Conservation (phyloP, 2,113 vertebrate genomes). For the Hystrix brachyura region DNA sequence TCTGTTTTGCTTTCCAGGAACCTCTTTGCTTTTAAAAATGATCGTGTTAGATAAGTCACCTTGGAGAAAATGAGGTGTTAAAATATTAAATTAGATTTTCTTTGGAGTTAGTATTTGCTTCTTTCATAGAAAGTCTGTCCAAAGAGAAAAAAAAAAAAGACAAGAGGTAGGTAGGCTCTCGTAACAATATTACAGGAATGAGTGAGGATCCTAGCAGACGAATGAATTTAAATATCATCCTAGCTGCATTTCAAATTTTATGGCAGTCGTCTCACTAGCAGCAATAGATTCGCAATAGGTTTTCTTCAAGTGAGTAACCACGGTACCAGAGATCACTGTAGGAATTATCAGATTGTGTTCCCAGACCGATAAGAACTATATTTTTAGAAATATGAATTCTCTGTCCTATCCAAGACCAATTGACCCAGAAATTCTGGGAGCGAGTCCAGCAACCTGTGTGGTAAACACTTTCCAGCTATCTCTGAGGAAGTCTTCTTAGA, state of each 20-base stretch:
- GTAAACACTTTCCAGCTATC: neutral
- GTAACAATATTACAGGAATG: neutral
- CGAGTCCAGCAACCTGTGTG: neutral
- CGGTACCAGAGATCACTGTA: neutral
- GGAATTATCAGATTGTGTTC: neutral
- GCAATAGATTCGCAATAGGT: neutral
- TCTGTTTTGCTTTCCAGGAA: neutral
- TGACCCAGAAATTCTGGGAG: neutral
- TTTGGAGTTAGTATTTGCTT: constrained; percentile 4
- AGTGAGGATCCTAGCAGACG: neutral
- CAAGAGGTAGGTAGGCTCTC: neutral
- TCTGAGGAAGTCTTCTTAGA: neutral
- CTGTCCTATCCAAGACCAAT: neutral
- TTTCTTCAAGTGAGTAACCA: neutral
- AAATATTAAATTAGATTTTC: neutral
- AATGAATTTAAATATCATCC: neutral
- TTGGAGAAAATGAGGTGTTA: neutral
- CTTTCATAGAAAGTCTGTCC: neutral
- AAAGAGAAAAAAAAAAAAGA: neutral
- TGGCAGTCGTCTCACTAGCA: neutral
- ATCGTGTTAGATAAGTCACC: neutral
- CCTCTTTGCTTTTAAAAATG: constrained; percentile 33
- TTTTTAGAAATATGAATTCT: constrained; percentile 38
- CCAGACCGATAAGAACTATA: neutral
- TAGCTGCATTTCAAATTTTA: neutral